These are phyloP conservation scores for Andrena marginata DNA, from an alignment of 2,888 invertebrate species.

Conservation along the genomic window DNA sequence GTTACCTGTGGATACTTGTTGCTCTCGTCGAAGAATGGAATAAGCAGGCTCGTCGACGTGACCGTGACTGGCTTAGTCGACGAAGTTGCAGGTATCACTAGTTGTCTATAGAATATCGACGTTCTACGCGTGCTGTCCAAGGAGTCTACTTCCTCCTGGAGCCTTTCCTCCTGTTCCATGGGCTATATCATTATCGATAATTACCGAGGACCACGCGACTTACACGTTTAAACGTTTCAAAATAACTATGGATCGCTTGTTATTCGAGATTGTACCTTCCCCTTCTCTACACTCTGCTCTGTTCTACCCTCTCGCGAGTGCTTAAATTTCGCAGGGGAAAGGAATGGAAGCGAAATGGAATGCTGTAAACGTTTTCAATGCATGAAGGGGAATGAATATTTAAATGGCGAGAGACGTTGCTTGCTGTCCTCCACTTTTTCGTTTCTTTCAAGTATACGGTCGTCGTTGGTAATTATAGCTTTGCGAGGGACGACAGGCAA, in stretches of 20 bases:
- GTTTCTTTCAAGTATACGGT: neutral
- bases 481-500: neutral
- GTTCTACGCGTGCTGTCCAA: neutral
- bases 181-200: conserved; percentile 1
- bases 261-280: neutral
- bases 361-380: neutral
- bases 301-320: neutral
- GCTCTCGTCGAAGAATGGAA: too few species aligned
- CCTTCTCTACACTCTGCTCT: neutral
- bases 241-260: neutral
- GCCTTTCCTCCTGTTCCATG: neutral
- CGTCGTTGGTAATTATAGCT: neutral
- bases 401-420: neutral
- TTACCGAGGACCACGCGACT: neutral
- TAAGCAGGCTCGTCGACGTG: too few species aligned
- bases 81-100: neutral
- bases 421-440: neutral
- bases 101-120: neutral
- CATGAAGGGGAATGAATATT: neutral
- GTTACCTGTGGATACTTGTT: too few species aligned
- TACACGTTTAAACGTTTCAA: neutral
- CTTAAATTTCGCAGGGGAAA: neutral
- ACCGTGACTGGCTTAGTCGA: neutral
- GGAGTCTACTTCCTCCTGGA: too few species aligned
- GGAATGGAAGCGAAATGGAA: neutral